A percentile compares a stretch with the other conserved stretches of the same genome.
Evolutionary conservation across 2,888 invertebrate species (phyloP).

Genomic region (Chymomyza fuscimana): DNA sequence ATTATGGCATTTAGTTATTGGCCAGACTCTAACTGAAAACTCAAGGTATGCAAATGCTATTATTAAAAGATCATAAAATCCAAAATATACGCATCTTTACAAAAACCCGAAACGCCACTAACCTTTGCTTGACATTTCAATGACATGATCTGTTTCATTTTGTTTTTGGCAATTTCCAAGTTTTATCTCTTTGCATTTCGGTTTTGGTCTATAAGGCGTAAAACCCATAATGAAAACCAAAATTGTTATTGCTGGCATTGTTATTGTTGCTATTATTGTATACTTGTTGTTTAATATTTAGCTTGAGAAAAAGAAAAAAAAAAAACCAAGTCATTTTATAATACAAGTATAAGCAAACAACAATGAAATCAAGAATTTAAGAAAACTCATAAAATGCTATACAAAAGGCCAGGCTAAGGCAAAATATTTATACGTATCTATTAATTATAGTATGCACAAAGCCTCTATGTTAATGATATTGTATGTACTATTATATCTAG

Average conservation of each 20-base stretch:
- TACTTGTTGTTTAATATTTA: conserved; percentile 29
- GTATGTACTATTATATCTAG: neutral
- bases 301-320: conserved; percentile 19
- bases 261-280: conserved; percentile 25
- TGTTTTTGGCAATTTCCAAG: neutral
- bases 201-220: neutral
- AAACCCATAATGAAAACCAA: neutral
- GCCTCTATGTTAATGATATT: conserved; percentile 47
- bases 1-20: too few relatives aligned
- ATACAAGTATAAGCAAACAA: conserved; percentile 36
- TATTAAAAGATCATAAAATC: neutral
- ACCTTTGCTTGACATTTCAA: neutral
- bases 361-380: conserved; percentile 36
- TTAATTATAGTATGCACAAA: neutral
- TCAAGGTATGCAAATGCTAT: too few relatives aligned
- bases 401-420: conserved; percentile 45
- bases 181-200: neutral
- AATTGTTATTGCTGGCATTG: conserved; percentile 23
- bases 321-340: conserved; percentile 49
- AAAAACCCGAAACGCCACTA: neutral
- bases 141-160: neutral
- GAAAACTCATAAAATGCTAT: conserved; percentile 59
- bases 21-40: too few relatives aligned
- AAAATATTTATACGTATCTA: conserved; percentile 55
- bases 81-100: neutral